Base-by-base conservation (phyloP, 1,140 invertebrate genomes). In the Tetraneura akinire region DNA sequence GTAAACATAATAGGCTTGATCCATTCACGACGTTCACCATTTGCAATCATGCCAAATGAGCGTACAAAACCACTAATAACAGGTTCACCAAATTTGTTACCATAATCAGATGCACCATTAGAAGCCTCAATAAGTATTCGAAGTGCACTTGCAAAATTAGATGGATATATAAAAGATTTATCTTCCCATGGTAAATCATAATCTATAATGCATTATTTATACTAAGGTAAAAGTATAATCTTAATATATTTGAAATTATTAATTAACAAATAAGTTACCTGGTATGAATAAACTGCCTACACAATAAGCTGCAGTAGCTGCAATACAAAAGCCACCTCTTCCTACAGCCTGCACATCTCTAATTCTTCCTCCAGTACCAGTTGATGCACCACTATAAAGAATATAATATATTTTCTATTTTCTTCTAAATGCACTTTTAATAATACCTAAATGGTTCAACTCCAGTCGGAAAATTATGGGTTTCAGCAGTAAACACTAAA, bases 1-100 rank as follows among this genome's bases (percentile, higher is more conserved):
- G 94, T 97, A 83, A 99, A 99, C 97, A 99, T 98, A 80, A 99
- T 98, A 0, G 97, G 97, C 85, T 99, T 99, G 0, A 99, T 92
- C 88, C 93, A 99, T 86, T 99, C 97, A 80, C 94, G 89, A 73
- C 96, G 87, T 80, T 80, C 76, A 23, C 57, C 55, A 80, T 94
- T 89, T 0, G 87, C 86, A 1, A 78, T 51, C 83, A 95, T 87
- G 11, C 97, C 97, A 86, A 96, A 99, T 1, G 96, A 94, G 78
- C 97, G 89, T 0, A 93, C 91, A 86, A 98, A 99, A 32, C 97
- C 97, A 83, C 88, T 86, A 78, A 99, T 90, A 2, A 99, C 88
- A 4, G 97, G 97, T 86, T 99, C 97, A 1, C 97, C 97, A 88
- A 99, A 99, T 88, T 99, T 99, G 85, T 99, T 99, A 8, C 97